Evolutionary conservation across 2,888 invertebrate genomes (phyloP), one percentile per base, ranked within the genome.

Genomic region (Drosophila incognita): DNA sequence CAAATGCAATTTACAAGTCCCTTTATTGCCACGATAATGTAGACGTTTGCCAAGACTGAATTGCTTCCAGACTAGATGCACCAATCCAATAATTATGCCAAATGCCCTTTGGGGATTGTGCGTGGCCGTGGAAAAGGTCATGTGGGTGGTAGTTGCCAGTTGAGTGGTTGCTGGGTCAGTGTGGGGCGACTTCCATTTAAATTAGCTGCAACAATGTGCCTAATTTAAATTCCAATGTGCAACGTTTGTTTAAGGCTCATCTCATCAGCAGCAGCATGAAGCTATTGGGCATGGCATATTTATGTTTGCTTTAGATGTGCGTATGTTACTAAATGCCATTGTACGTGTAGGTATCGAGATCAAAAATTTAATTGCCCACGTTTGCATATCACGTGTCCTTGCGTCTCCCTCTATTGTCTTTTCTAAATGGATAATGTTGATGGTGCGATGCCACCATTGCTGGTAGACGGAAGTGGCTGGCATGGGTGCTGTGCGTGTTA

Each of bases 1-100:
- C 67, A 59, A 76, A 85, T 75, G 74, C 73, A 81, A 89, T 89
- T 88, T 88, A 77, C 86, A 85, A 89, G 86, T 87, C 90, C 54
- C 83, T 81, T 90, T 81, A 85, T 76, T 71, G 77, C 81, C 62
- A 65, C 61, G 76, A 76, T 83, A 88, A 86, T 86, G 79, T 70
- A 79, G 86, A 69, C 76, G 72, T 72, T 84, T 69, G 74, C 64
- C 65, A 67, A 85, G 87, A 70, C 36, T 63, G 46, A 62, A 65
- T 51, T 52, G 36, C 60, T 36, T 29, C 51, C 59, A 49, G 66
- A 36, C 29, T 59, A 76, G 66, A 75, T 83, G 86, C 81, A 76
- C 61, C 80, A 67, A 74, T 73, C 66, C 60, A 76, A 79, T 87
- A 88, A 90, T 87, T 88, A 90, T 81, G 69, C 68, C 77, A 74